A percentile compares a stretch with the other conserved stretches of the same genome.
Evolutionary conservation across 2,113 vertebrate genomes (phyloP).

Genomic region (Pomatostomus ruficeps): DNA sequence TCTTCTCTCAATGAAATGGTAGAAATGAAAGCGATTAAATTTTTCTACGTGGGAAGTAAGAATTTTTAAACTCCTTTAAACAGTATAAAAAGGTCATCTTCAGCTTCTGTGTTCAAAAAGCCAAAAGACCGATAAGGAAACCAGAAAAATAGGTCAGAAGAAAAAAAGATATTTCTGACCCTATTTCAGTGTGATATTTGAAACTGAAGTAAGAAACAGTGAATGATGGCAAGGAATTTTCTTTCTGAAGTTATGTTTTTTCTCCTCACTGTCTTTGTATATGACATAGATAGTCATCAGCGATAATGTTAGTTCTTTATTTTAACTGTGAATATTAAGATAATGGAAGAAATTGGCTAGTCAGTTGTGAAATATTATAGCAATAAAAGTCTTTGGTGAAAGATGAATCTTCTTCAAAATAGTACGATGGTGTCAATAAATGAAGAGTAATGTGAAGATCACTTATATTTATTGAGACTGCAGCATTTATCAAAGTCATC

Average conservation of each 20-base stretch:
- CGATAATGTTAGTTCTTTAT: constrained; percentile 42
- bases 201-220: background rate
- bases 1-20: background rate
- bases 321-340: constrained; percentile 58
- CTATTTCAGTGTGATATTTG: background rate
- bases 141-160: background rate
- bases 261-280: background rate
- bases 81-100: background rate
- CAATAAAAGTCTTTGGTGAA: constrained; percentile 57
- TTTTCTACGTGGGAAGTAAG: background rate
- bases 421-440: constrained; percentile 60
- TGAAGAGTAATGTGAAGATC: constrained; percentile 52
- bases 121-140: background rate
- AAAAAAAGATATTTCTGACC: background rate
- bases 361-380: constrained; percentile 70
- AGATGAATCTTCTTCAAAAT: constrained; percentile 60
- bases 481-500: constrained; percentile 31
- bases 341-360: constrained; percentile 64
- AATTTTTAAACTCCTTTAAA: background rate
- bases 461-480: constrained; percentile 40
- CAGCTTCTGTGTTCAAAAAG: background rate
- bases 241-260: background rate
- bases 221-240: constrained; percentile 41
- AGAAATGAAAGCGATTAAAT: background rate
- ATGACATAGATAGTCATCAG: constrained; percentile 39